phyloP scores from a whole-genome alignment of 2,113 vertebrate genomes.

The Sciurus niger region DNA sequence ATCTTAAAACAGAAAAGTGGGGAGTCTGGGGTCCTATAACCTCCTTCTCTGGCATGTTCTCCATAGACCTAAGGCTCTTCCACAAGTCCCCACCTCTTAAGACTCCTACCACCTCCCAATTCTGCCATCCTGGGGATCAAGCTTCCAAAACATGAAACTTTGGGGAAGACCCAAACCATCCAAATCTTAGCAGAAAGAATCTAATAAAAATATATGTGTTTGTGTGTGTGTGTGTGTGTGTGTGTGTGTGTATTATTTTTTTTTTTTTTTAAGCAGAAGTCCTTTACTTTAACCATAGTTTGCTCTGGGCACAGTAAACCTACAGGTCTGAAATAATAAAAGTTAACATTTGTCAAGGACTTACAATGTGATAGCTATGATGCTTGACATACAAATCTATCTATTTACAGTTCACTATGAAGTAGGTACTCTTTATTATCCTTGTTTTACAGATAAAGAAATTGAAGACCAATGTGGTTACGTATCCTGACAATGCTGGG shows the following conservation, averaged over 20 bases:
- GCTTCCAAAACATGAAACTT: background rate
- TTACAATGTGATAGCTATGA: background rate
- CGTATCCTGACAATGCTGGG: background rate
- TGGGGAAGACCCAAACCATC: background rate
- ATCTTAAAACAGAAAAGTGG: background rate
- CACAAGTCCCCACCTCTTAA: background rate
- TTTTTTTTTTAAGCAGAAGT: background rate
- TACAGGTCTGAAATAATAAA: background rate
- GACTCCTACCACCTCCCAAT: background rate
- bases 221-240: no score
- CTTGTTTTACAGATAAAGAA: background rate
- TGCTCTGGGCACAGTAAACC: background rate
- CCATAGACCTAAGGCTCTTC: background rate
- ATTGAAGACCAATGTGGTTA: background rate
- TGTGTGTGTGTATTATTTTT: no score
- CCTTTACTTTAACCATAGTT: background rate
- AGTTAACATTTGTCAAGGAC: background rate
- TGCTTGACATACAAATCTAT: background rate
- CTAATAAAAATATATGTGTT: background rate
- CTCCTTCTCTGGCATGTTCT: background rate
- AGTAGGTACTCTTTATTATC: background rate
- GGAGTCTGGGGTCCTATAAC: background rate
- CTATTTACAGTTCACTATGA: background rate
- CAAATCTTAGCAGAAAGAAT: background rate
- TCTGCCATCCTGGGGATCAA: background rate